These are phyloP conservation scores for Celastrina argiolus DNA, from an alignment of 2,888 invertebrate genomes.

Conservation along the genomic window DNA sequence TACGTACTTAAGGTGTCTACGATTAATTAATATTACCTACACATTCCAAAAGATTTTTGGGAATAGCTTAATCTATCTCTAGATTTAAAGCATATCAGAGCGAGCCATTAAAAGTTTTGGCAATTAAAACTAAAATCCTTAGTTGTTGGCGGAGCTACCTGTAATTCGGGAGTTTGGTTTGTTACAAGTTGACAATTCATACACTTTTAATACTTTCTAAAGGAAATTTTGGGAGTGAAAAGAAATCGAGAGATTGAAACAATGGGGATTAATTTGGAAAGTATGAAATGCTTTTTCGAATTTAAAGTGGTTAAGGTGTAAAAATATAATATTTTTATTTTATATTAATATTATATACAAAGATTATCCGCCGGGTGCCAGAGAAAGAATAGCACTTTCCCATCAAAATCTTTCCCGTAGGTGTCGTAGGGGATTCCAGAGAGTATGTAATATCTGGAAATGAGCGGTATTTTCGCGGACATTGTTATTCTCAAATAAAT, in stretches of 20 bases:
- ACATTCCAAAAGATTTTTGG: background rate
- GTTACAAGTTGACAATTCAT: conserved; percentile 5
- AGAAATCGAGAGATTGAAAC: background rate
- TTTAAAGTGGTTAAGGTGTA: background rate
- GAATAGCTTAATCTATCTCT: background rate
- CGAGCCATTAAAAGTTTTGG: conserved; percentile 17
- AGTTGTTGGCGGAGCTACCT: conserved; percentile 4
- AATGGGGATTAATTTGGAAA: background rate
- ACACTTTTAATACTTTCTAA: background rate
- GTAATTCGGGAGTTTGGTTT: conserved; percentile 8
- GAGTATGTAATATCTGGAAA: too few relatives aligned
- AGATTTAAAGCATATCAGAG: background rate
- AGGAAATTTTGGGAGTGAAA: background rate
- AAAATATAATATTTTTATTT: too few relatives aligned
- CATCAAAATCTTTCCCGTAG: too few relatives aligned
- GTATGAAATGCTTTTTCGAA: background rate
- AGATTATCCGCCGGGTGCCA: too few relatives aligned
- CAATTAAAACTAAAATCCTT: conserved; percentile 17
- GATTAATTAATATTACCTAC: background rate
- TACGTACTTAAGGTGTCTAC: too few relatives aligned
- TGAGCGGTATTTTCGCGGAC: too few relatives aligned
- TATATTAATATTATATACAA: too few relatives aligned
- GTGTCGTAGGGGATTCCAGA: too few relatives aligned
- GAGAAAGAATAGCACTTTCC: too few relatives aligned
- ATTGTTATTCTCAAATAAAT: too few relatives aligned